Percentiles rank a stretch among this genome's conserved stretches.
Evolutionary conservation across 2,888 invertebrate species (phyloP).

Genomic region (Eurois occulta): DNA sequence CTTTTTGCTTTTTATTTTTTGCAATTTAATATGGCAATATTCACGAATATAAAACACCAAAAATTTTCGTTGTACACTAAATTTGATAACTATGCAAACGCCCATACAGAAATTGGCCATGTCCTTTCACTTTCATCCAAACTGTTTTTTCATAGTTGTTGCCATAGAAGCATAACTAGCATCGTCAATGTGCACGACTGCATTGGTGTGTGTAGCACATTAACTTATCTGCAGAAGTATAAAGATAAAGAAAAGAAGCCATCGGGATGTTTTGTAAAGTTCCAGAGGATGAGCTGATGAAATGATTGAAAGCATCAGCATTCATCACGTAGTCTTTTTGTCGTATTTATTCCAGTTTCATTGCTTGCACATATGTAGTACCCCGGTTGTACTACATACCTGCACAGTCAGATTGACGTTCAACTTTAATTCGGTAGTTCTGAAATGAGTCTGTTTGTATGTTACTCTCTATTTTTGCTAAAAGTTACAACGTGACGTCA

Average conservation of each 20-base stretch:
- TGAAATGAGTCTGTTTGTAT: neutral
- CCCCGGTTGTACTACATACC: neutral
- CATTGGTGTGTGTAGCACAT: neutral
- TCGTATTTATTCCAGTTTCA: neutral
- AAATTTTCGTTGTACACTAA: no score
- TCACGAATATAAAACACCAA: no score
- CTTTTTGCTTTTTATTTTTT: no score
- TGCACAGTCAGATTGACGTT: neutral
- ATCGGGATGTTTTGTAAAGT: neutral
- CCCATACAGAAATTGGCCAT: no score
- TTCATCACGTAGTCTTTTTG: neutral
- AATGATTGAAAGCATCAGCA: neutral
- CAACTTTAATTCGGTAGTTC: neutral
- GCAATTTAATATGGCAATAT: no score
- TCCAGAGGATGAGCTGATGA: neutral
- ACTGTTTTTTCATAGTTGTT: neutral
- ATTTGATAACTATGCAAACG: no score
- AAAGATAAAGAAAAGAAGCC: neutral
- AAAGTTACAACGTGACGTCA: constrained; percentile 20
- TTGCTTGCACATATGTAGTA: no score
- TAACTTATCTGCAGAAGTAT: neutral
- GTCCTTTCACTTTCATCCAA: no score
- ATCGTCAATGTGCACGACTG: neutral
- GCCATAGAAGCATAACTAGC: neutral
- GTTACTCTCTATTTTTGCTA: constrained; percentile 7